Evolutionary conservation across 1,140 invertebrate species (phyloP).

Genomic region (Cepaea nemoralis): DNA sequence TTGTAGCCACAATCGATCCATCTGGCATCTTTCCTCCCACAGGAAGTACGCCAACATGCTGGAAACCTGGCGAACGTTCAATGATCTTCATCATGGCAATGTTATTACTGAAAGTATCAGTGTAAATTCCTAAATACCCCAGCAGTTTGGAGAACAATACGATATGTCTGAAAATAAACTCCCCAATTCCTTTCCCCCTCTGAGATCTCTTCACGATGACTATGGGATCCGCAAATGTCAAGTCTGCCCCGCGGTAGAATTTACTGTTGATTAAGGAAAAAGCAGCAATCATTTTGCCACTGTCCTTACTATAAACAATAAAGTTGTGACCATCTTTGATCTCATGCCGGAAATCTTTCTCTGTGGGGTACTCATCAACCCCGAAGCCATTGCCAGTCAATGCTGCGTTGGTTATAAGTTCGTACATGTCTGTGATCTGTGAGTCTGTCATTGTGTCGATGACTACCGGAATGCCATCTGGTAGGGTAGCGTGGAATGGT

Average conservation of each 20-base stretch:
- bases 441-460: constrained; percentile 50
- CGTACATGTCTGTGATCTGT: constrained; percentile 51
- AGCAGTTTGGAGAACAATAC: constrained; percentile 50
- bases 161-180: constrained; percentile 49
- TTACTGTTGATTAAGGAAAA: constrained; percentile 54
- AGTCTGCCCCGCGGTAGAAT: constrained; percentile 52
- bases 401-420: constrained; percentile 52
- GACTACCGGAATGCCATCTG: constrained; percentile 47
- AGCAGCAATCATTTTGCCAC: constrained; percentile 48
- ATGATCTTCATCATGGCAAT: constrained; percentile 53
- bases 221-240: constrained; percentile 50
- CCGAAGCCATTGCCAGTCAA: constrained; percentile 53
- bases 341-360: constrained; percentile 54
- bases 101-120: constrained; percentile 57
- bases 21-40: constrained; percentile 50
- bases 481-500: constrained; percentile 44
- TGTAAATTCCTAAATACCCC: constrained; percentile 55
- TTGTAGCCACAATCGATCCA: constrained; percentile 46
- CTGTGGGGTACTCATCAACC: constrained; percentile 54
- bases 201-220: constrained; percentile 52
- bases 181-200: constrained; percentile 52
- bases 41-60: constrained; percentile 52
- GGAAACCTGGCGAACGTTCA: constrained; percentile 51
- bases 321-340: constrained; percentile 51
- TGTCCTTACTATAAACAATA: constrained; percentile 47